Percentiles rank a stretch among this genome's conserved stretches.
These are phyloP conservation scores for Drosophila limbata DNA, from an alignment of 2,888 invertebrate species.

Conservation along the genomic window DNA sequence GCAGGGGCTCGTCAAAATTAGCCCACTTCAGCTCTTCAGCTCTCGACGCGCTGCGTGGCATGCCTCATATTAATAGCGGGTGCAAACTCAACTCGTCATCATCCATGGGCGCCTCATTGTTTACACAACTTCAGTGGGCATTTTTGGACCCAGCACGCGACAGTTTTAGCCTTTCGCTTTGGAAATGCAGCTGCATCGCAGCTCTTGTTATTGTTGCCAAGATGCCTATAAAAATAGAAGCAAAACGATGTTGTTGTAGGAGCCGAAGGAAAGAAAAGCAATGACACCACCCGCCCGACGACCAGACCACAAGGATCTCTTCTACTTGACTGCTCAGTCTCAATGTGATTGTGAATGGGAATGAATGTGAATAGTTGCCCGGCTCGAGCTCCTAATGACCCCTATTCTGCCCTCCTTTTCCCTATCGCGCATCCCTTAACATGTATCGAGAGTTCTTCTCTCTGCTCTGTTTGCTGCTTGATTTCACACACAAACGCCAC, in stretches of 20 bases:
- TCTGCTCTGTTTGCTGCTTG: constrained; percentile 46
- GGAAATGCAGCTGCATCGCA: constrained; percentile 11
- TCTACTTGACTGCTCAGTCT: constrained; percentile 68
- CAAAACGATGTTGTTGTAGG: constrained; percentile 15
- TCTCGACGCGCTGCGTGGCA: constrained; percentile 70
- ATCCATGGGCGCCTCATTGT: constrained; percentile 45
- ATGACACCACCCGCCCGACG: constrained; percentile 67
- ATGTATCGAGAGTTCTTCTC: constrained; percentile 29
- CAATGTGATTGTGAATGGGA: constrained; percentile 58
- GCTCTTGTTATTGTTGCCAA: constrained; percentile 57
- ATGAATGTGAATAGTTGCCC: constrained; percentile 28
- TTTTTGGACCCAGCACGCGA: constrained; percentile 30
- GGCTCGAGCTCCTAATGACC: constrained; percentile 64
- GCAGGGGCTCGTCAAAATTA: constrained; percentile 82
- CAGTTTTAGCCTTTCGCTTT: constrained; percentile 6
- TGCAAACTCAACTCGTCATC: constrained; percentile 48
- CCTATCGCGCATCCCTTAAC: constrained; percentile 13
- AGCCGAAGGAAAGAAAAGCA: constrained; percentile 52
- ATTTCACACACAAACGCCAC: constrained; percentile 65
- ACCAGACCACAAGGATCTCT: constrained; percentile 27
- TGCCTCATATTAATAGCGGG: constrained; percentile 60
- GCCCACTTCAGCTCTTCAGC: constrained; percentile 82
- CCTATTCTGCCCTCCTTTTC: constrained; percentile 42
- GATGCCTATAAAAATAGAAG: constrained; percentile 39
- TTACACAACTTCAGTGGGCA: constrained; percentile 59